Conservation (phyloP, 1,140 invertebrate species). For the Portunus trituberculatus region DNA sequence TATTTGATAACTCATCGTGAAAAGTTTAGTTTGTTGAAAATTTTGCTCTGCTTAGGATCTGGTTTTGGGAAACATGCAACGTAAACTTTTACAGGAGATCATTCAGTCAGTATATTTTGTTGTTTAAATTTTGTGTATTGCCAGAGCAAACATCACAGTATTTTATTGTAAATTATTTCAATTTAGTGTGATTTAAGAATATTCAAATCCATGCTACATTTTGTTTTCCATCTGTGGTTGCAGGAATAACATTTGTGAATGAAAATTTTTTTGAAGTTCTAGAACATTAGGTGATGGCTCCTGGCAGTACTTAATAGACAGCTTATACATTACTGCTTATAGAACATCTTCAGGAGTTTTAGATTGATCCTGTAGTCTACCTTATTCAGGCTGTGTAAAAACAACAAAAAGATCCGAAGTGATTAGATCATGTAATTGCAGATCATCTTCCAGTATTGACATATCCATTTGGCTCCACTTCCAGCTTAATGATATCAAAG, state of each 20-base stretch:
- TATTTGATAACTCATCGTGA: background rate
- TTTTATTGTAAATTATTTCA: background rate
- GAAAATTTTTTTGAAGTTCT: background rate
- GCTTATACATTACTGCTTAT: constrained; percentile 5
- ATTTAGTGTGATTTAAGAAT: background rate
- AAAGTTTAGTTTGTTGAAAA: background rate
- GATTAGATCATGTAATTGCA: constrained; percentile 10
- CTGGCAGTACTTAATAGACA: background rate
- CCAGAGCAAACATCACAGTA: background rate
- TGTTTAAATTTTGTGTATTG: background rate
- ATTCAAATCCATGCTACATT: background rate
- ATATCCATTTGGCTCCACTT: constrained; percentile 51
- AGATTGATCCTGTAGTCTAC: background rate
- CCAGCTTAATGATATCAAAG: constrained; percentile 47
- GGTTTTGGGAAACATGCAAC: background rate
- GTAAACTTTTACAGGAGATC: background rate
- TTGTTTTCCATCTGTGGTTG: background rate
- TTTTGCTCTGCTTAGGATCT: background rate
- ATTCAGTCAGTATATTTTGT: background rate
- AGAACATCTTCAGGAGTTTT: constrained; percentile 12
- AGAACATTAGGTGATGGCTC: constrained; percentile 17
- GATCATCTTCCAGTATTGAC: constrained; percentile 62
- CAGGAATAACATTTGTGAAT: background rate
- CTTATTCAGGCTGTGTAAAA: background rate
- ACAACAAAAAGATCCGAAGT: background rate